Base-by-base conservation (phyloP, 2,113 vertebrate genomes). In the Glaucomys volans region DNA sequence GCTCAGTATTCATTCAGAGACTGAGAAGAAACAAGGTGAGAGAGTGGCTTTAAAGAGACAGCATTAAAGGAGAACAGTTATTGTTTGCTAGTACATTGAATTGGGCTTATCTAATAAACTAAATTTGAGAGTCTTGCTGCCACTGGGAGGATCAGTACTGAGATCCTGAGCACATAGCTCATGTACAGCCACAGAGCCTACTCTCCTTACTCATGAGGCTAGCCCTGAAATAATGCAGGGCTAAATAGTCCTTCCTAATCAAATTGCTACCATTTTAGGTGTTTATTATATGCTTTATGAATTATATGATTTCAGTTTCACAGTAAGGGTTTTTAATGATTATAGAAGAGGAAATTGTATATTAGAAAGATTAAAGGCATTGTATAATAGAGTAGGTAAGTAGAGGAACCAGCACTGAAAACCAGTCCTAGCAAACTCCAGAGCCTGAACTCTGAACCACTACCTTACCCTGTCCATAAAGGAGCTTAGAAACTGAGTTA, bases 261-360 rank as follows among this genome's bases (percentile, higher is more conserved):
- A n/a, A 50, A 77, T 37, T 72, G 24, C 81, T 62, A 67, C n/a
- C 35, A 37, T 62, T 47, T 40, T 59, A 50, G 13, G 4, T 87
- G 10, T 76, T 94, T 84, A 52, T 81, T 44, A 26, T 54, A 10
- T 84, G 35, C 64, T 67, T 76, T 87, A 88, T 83, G 17, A 79
- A n/a, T 82, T 95, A 77, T 66, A 14, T 84, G 74, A 80, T 66
- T 90, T 76, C 8, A n/a, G 52, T 14, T 16, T 76, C 71, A 95
- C 22, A 57, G n/a, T 8, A 14, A 92, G 24, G 47, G 64, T 50
- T 75, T 18, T 92, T 69, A 71, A 75, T 87, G 90, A 95, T 16
- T 4, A 59, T 35, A 87, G 71, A 69, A 77, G 22, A 91, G 7
- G 24, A 74, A 66, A 69, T 80, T 75, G 12, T 20, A 5, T 72